Evolutionary conservation across 1,140 invertebrate species (phyloP), one percentile per base, ranked within the genome.

Genomic region (Drosophila lini): DNA sequence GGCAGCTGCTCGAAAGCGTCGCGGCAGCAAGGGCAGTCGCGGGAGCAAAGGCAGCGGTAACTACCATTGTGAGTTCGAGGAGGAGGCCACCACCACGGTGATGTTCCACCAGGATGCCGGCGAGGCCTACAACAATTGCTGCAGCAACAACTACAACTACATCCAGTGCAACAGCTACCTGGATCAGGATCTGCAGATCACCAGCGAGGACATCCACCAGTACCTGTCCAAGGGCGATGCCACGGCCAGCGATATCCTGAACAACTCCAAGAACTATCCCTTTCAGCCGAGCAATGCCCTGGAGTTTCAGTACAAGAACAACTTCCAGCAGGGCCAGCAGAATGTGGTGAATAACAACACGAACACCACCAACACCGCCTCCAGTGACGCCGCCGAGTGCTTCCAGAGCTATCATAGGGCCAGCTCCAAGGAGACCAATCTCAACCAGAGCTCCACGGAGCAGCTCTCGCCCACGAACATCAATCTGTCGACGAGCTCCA

Each of bases 231-330:
- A 92, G 62, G 89, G 89, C 16, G 81, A 91, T 44, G 75, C 89
- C 28, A 65, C 59, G 7, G 41, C 62, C 22, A 55, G 79, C 15
- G 88, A 91, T 44, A 74, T 92, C 8, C 74, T 92, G 15, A 92
- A 92, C 58, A 92, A 92, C 47, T 91, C 91, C 10, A 91, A 91
- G 52, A 92, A 83, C 55, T 92, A 92, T 80, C 91, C 91, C 25
- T 92, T 92, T 32, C 91, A 92, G 65, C 91, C 91, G 2, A 89
- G 85, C 68, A 92, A 91, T 25, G 90, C 91, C 0, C 59, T 92
- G 34, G 91, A 92, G 58, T 92, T 92, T 22, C 91, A 92, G 57
- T 92, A 92, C 70, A 92, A 92, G 64, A 92, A 92, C 71, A 92
- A 92, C 58, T 92, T 92, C 52, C 90, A 90, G 61, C 80, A 81